These are phyloP conservation scores for Piezodorus guildinii DNA, from an alignment of 1,140 invertebrate species.

Conservation along the genomic window DNA sequence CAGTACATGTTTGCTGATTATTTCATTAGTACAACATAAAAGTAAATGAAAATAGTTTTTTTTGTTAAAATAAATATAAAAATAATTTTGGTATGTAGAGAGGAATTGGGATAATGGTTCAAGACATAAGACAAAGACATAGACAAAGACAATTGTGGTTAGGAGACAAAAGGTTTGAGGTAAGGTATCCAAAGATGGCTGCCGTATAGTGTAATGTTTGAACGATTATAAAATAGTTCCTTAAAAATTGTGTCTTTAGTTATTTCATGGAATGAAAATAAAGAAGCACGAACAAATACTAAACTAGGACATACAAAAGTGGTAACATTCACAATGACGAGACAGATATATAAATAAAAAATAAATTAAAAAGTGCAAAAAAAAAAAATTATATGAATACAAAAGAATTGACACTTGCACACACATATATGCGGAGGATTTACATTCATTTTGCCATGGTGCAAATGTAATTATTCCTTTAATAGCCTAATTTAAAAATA, in stretches of 20 bases:
- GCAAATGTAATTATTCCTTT: background rate
- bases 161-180: slow-evolving; percentile 37
- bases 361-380: slow-evolving; percentile 34
- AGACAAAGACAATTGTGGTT: slow-evolving; percentile 29
- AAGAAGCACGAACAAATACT: slow-evolving; percentile 25
- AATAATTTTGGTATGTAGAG: background rate
- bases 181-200: slow-evolving; percentile 28
- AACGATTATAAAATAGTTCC: slow-evolving; percentile 2
- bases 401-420: slow-evolving; percentile 26
- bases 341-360: slow-evolving; percentile 45
- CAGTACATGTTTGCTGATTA: background rate
- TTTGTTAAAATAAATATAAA: slow-evolving; percentile 11
- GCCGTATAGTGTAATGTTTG: slow-evolving; percentile 29
- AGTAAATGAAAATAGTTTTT: background rate
- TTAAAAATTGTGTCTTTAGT: slow-evolving; percentile 13
- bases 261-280: slow-evolving; percentile 18
- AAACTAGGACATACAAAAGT: slow-evolving; percentile 29
- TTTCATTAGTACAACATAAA: slow-evolving; percentile 5
- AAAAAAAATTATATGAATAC: slow-evolving; percentile 26
- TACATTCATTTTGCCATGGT: slow-evolving; percentile 11
- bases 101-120: slow-evolving; percentile 36
- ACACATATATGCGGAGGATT: slow-evolving; percentile 24
- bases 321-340: slow-evolving; percentile 33
- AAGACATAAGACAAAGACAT: slow-evolving; percentile 33
- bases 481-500: background rate